Conservation (phyloP, 2,797 vertebrate species). For the Luscinia luscinia region DNA sequence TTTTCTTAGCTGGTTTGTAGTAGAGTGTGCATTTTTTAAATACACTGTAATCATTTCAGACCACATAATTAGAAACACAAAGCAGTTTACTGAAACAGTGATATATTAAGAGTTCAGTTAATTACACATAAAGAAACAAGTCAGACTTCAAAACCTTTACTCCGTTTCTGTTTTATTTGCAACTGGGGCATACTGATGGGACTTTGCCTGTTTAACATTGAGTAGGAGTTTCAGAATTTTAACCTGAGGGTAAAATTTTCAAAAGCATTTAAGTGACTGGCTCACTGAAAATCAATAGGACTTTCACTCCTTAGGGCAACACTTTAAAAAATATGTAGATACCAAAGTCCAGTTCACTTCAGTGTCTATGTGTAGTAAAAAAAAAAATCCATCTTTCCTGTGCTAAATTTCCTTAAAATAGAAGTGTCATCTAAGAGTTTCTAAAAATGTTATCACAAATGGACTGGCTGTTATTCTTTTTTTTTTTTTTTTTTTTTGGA, state of each 20-base stretch:
- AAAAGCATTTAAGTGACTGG: constrained; percentile 54
- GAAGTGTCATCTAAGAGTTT: not conserved
- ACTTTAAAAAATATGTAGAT: constrained; percentile 49
- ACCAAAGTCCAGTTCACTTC: constrained; percentile 1
- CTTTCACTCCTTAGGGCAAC: constrained; percentile 54
- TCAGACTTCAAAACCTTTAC: constrained; percentile 64
- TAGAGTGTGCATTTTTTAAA: constrained; percentile 76
- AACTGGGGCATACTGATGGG: constrained; percentile 42
- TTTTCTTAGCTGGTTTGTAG: constrained; percentile 74
- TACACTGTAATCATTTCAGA: constrained; percentile 75
- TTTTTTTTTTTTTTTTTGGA: not conserved
- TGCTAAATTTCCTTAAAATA: not conserved
- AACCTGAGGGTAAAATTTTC: constrained; percentile 66
- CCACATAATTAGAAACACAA: constrained; percentile 77
- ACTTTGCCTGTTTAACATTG: constrained; percentile 29
- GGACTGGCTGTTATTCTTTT: not conserved
- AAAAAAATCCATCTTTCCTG: not conserved
- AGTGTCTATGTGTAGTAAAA: not conserved
- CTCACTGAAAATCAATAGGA: constrained; percentile 52
- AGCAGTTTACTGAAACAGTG: constrained; percentile 69
- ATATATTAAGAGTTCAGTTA: constrained; percentile 71
- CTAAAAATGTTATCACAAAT: not conserved
- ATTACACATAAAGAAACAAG: constrained; percentile 63
- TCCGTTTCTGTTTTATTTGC: constrained; percentile 58
- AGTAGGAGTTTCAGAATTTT: constrained; percentile 71